Evolutionary conservation across 2,113 vertebrate species (phyloP).

Genomic region (Gracilinanus agilis): DNA sequence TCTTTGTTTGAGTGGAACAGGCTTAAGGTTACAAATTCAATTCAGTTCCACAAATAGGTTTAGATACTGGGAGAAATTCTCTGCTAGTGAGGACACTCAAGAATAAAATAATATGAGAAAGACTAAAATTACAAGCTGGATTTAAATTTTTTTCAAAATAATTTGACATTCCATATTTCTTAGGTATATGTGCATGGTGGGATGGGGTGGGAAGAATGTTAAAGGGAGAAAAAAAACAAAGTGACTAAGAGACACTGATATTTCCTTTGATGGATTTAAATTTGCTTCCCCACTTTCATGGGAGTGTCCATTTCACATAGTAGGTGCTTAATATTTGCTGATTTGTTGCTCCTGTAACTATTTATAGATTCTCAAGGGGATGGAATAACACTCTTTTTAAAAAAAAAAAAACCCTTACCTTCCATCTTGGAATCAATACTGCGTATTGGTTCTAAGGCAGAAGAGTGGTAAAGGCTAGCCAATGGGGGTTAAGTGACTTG

Average conservation of each 20-base stretch:
- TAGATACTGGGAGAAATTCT: constrained; percentile 33
- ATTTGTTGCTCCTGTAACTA: not conserved
- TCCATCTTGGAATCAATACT: too few relatives aligned
- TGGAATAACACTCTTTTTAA: not conserved
- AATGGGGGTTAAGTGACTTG: too few relatives aligned
- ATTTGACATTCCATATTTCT: constrained; percentile 1
- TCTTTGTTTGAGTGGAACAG: not conserved
- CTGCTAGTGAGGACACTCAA: not conserved
- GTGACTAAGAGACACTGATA: not conserved
- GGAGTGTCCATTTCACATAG: not conserved
- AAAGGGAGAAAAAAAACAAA: not conserved
- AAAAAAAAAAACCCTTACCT: too few relatives aligned
- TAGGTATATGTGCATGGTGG: not conserved
- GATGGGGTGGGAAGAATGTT: not conserved
- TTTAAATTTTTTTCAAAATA: not conserved
- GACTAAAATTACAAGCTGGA: not conserved
- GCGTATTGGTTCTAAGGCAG: too few relatives aligned
- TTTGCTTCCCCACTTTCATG: not conserved
- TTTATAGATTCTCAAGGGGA: not conserved
- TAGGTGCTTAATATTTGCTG: not conserved
- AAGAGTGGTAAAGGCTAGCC: too few relatives aligned
- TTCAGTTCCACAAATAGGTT: not conserved
- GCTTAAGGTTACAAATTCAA: constrained; percentile 57
- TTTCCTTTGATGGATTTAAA: not conserved
- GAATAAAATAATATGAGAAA: not conserved